A percentile compares a stretch with the other conserved stretches of the same genome.
Evolutionary conservation across 2,888 invertebrate species (phyloP).

Genomic region (Timandra comae): DNA sequence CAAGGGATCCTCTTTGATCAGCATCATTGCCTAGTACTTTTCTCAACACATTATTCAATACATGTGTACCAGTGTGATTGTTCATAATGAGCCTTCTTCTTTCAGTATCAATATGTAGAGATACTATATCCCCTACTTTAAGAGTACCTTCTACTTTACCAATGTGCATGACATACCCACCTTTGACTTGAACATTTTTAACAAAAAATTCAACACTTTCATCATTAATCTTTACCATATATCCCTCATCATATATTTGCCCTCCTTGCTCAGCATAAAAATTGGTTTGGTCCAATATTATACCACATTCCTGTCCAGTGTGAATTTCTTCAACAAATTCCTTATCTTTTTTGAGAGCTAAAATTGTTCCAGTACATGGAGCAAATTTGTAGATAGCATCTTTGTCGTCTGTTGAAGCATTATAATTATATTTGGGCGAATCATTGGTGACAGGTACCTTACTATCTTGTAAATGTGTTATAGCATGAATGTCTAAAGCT

Average conservation of each 20-base stretch:
- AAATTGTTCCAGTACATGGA: conserved; percentile 83
- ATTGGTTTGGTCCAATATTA: conserved; percentile 92
- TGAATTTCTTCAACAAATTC: conserved; percentile 89
- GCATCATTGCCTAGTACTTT: conserved; percentile 93
- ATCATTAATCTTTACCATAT: conserved; percentile 87
- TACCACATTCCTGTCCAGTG: conserved; percentile 92
- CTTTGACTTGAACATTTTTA: conserved; percentile 94
- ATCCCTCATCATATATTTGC: conserved; percentile 98
- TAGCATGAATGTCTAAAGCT: conserved; percentile 95
- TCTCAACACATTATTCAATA: conserved; percentile 95
- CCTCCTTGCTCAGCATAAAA: conserved; percentile 99
- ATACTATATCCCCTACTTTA: conserved; percentile 89
- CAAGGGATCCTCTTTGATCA: conserved; percentile 97
- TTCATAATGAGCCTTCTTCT: conserved; percentile 96
- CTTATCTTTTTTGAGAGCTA: conserved; percentile 88
- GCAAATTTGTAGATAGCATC: conserved; percentile 87
- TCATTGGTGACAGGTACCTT: conserved; percentile 91
- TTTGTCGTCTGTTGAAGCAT: conserved; percentile 77
- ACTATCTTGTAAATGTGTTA: conserved; percentile 89
- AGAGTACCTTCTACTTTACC: conserved; percentile 92
- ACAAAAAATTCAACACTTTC: conserved; percentile 94
- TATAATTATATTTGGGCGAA: conserved; percentile 92
- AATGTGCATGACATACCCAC: conserved; percentile 96
- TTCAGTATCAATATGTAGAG: conserved; percentile 87
- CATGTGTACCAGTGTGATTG: conserved; percentile 98